A percentile compares a stretch with the other conserved stretches of the same genome.
Conservation (phyloP, 2,888 invertebrate genomes). For the Ennomos quercinarius region DNA sequence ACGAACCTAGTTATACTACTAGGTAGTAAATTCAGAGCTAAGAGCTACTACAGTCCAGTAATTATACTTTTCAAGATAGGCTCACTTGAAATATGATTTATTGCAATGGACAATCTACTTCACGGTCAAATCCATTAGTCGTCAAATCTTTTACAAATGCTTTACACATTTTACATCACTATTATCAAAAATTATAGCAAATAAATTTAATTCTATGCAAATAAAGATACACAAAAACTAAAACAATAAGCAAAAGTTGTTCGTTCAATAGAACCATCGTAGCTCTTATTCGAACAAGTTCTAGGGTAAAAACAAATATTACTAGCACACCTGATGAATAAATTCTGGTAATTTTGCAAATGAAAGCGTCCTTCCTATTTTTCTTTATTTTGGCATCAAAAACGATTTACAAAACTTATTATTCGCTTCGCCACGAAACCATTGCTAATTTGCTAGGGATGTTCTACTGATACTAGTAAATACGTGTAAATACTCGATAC, state of each 20-base stretch:
- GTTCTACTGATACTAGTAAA: no score
- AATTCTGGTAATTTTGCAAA: slow-evolving; percentile 8
- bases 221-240: background rate
- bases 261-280: slow-evolving; percentile 15
- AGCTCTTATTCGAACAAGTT: background rate
- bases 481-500: no score
- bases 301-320: background rate
- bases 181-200: background rate
- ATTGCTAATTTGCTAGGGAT: slow-evolving; percentile 1
- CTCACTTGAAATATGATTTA: background rate
- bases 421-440: slow-evolving; percentile 37
- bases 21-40: no score
- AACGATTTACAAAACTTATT: slow-evolving; percentile 8
- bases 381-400: slow-evolving; percentile 17
- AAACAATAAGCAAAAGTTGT: slow-evolving; percentile 25
- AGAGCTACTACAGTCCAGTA: no score
- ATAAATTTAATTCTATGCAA: no score
- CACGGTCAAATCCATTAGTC: slow-evolving; percentile 5
- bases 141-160: background rate
- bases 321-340: slow-evolving; percentile 19
- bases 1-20: no score
- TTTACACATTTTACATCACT: slow-evolving; percentile 1
- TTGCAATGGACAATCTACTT: background rate
- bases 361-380: background rate
- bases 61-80: no score